phyloP scores from a whole-genome alignment of 2,797 vertebrate genomes.

The Pseudomugil gertrudae region DNA sequence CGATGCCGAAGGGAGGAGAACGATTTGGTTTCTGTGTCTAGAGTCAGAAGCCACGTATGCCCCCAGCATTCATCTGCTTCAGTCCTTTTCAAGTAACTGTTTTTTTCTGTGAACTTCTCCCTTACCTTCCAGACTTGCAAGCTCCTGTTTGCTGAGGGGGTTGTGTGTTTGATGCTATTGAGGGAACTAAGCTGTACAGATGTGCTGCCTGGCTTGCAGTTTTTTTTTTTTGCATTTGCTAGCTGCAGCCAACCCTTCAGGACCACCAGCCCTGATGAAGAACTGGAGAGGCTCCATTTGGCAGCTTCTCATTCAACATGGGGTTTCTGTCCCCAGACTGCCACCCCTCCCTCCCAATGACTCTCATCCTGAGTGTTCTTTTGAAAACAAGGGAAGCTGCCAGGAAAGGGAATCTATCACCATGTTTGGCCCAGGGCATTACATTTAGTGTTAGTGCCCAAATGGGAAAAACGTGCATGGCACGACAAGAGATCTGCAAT shows the following conservation, averaged over 20 bases:
- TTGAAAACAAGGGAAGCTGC: constrained; percentile 70
- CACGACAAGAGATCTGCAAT: constrained; percentile 60
- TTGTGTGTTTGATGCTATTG: constrained; percentile 44
- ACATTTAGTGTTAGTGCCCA: constrained; percentile 72
- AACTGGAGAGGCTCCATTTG: constrained; percentile 64
- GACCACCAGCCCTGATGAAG: constrained; percentile 75
- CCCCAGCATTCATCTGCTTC: constrained; percentile 26
- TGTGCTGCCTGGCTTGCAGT: constrained; percentile 67
- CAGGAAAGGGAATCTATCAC: constrained; percentile 75
- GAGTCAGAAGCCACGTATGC: constrained; percentile 31
- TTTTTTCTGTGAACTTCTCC: constrained; percentile 32
- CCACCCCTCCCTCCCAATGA: constrained; percentile 5
- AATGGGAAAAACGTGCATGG: constrained; percentile 77
- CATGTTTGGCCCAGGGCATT: constrained; percentile 66
- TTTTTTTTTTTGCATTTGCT: constrained; percentile 66
- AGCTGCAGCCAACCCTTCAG: constrained; percentile 60
- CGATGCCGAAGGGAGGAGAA: constrained; percentile 14
- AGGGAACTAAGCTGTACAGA: constrained; percentile 71
- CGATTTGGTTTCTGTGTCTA: constrained; percentile 47
- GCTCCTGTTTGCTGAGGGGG: constrained; percentile 51
- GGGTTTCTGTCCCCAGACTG: constrained; percentile 65
- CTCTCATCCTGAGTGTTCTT: constrained; percentile 67
- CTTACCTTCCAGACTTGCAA: constrained; percentile 38
- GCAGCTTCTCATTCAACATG: constrained; percentile 68
- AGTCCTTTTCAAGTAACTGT: constrained; percentile 19